Base-by-base conservation (phyloP, 1,140 invertebrate genomes). In the Helicoverpa armigera region DNA sequence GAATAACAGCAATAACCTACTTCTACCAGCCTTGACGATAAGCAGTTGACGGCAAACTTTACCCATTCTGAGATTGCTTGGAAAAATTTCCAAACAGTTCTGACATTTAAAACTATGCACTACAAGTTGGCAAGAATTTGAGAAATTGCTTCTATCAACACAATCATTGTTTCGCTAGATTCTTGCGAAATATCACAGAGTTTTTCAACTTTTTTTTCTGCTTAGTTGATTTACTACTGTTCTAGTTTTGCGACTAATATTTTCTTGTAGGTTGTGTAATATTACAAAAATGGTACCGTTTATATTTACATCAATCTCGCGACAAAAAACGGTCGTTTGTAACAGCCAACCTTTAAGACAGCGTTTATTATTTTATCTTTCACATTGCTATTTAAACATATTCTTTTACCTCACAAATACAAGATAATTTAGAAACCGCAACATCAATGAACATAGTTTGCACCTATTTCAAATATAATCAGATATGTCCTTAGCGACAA, bases 151-250 rank as follows among this genome's bases (percentile, higher is more conserved):
- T 31, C 69, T 29, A 50, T 31, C 23, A 54, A 72, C 69, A 70
- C 67, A 72, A 72, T 72, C 50, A 72, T 72, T 72, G 23, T 72
- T 72, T 72, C 69, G 53, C 50, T 29, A 16, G 23, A 13, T 31
- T 72, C 69, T 53, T 9, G 50, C 10, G 50, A 18, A 53, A 53
- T 72, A 54, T 72, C 43, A 72, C 54, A 31, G 29, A 51, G 29
- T 70, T 70, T 51, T 10, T 23, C 18, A 53, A 72, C 23, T 51
- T 70, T 18, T 51, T 51, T 70, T 18, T 51, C 2, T n/a, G 18
- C n/a, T 10, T 12, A 72, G 4, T 51, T 72, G 23, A 72, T 72
- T 72, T 72, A 54, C 50, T 53, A 13, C 18, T 14, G 69, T 72
- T 53, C 31, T 12, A 53, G 13, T 70, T 53, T 16, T 7, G n/a